Conservation (phyloP, 2,888 invertebrate genomes). For the Heliconius sara region DNA sequence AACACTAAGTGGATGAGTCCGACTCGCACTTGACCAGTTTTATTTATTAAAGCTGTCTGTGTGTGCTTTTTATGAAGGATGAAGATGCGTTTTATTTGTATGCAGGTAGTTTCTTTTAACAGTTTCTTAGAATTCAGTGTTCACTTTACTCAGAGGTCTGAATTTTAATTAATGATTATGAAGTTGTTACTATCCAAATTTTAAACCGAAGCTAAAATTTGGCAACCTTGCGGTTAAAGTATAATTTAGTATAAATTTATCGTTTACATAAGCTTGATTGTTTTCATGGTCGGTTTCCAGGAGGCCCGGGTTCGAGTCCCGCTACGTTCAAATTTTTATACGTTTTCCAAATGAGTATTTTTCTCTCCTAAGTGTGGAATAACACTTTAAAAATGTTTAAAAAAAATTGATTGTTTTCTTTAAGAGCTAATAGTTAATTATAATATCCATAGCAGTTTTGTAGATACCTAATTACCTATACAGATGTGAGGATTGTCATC, state of each 20-base stretch:
- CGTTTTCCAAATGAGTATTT: too few relatives aligned
- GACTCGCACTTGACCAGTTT: not conserved
- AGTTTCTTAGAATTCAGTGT: conserved; percentile 16
- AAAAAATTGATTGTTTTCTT: not conserved
- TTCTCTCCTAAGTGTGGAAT: too few relatives aligned
- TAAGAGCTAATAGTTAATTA: not conserved
- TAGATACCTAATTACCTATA: not conserved
- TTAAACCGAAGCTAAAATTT: not conserved
- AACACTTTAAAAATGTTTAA: too few relatives aligned
- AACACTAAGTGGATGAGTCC: too few relatives aligned
- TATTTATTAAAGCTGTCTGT: conserved; percentile 1
- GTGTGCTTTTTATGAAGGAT: conserved; percentile 17
- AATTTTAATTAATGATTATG: conserved; percentile 21
- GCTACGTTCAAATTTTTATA: too few relatives aligned
- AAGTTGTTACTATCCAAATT: conserved; percentile 7
- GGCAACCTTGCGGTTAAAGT: not conserved
- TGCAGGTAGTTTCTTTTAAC: conserved; percentile 14
- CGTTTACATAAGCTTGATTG: not conserved
- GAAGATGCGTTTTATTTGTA: conserved; percentile 10
- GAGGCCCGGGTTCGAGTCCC: too few relatives aligned
- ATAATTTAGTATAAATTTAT: not conserved
- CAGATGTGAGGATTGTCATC: not conserved
- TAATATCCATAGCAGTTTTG: not conserved
- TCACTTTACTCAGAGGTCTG: conserved; percentile 7
- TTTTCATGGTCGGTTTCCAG: not conserved